Conservation (phyloP, 2,888 invertebrate genomes). For the Dryadula phaetusa region DNA sequence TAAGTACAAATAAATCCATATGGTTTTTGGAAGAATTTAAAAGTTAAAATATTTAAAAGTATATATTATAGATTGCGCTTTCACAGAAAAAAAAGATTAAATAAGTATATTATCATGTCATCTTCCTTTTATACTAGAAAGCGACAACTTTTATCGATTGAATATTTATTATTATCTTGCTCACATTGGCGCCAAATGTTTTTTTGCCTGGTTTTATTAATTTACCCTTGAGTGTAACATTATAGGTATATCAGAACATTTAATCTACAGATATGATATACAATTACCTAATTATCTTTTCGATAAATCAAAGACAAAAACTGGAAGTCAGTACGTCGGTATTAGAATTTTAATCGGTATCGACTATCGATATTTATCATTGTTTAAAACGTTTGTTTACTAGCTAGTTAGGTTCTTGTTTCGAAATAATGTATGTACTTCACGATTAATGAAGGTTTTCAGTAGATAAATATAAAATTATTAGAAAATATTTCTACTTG, state of each 20-base stretch:
- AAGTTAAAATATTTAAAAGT: too few relatives aligned
- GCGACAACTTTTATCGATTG: background rate
- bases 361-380: background rate
- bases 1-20: background rate
- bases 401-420: background rate
- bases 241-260: constrained; percentile 8
- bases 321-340: constrained; percentile 3
- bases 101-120: background rate
- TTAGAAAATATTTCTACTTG: too few relatives aligned
- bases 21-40: background rate
- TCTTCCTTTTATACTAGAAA: constrained; percentile 1
- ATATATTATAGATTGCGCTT: background rate
- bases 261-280: constrained; percentile 1
- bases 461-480: too few relatives aligned
- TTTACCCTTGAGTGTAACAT: constrained; percentile 24
- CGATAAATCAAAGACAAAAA: constrained; percentile 4
- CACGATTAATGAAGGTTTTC: too few relatives aligned
- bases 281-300: constrained; percentile 14
- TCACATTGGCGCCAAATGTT: constrained; percentile 7
- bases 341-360: background rate
- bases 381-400: background rate
- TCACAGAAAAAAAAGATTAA: background rate
- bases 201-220: background rate
- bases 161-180: constrained; percentile 1
- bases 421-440: too few relatives aligned